These are phyloP conservation scores for Siniperca obscura DNA, from an alignment of 2,797 vertebrate genomes.

Conservation along the genomic window DNA sequence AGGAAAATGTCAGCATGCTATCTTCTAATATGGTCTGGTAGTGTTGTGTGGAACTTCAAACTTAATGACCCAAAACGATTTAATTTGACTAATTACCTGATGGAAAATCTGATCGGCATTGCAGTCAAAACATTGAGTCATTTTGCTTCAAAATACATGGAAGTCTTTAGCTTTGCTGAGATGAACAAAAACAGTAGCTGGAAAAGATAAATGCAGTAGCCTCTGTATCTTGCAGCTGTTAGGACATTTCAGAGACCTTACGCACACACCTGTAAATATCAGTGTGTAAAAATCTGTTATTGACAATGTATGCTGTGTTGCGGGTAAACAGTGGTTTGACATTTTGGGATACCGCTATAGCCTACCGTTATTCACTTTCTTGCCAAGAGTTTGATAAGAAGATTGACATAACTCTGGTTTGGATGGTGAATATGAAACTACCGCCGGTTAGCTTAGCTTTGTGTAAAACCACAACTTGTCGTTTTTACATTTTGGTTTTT, in stretches of 20 bases:
- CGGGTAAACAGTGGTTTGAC: not conserved
- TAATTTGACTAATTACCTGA: constrained; percentile 58
- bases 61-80: constrained; percentile 41
- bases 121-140: constrained; percentile 9
- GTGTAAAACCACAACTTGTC: not conserved
- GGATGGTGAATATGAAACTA: not conserved
- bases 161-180: not conserved
- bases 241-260: not conserved
- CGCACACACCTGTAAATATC: not conserved
- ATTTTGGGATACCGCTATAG: not conserved
- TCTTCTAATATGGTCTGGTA: constrained; percentile 42
- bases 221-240: not conserved
- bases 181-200: not conserved
- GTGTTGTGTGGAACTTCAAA: constrained; percentile 48
- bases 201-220: not conserved
- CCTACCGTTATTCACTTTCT: not conserved
- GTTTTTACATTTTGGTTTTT: not conserved
- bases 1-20: constrained; percentile 70
- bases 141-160: constrained; percentile 24
- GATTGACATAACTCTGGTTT: not conserved
- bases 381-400: not conserved
- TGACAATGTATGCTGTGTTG: not conserved
- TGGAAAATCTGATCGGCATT: constrained; percentile 13
- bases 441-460: not conserved
- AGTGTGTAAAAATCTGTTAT: not conserved